phyloP scores from a whole-genome alignment of 1,140 invertebrate species.

The Ceratina japonica region DNA sequence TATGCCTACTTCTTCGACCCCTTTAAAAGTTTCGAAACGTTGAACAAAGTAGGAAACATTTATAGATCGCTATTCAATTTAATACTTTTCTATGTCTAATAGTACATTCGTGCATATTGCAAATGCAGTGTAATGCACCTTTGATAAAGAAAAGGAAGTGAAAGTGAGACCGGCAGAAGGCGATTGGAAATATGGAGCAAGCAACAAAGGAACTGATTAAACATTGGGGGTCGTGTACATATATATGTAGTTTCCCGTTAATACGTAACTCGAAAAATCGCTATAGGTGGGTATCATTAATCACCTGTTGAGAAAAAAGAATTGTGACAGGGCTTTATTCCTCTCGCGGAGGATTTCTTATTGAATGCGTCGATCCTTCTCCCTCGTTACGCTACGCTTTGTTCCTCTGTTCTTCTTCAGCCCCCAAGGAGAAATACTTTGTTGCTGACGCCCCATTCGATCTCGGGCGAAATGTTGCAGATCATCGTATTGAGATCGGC shows the following conservation, averaged over 20 bases:
- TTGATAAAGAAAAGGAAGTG: no score
- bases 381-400: slow-evolving; percentile 3
- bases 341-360: slow-evolving; percentile 10
- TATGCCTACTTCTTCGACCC: no score
- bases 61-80: no score
- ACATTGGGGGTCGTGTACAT: background rate
- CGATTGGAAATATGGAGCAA: background rate
- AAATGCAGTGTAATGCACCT: no score
- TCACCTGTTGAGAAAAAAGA: slow-evolving; percentile 20
- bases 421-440: slow-evolving; percentile 29
- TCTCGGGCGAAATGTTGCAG: slow-evolving; percentile 23
- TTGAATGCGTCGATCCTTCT: slow-evolving; percentile 16
- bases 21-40: no score
- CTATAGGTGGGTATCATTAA: slow-evolving; percentile 22
- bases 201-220: background rate
- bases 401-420: background rate
- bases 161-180: background rate
- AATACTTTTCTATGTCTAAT: no score
- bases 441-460: background rate
- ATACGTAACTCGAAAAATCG: background rate
- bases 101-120: no score
- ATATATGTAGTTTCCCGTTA: background rate
- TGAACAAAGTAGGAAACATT: no score
- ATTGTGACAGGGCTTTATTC: slow-evolving; percentile 43
- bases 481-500: slow-evolving; percentile 28